Base-by-base conservation (phyloP, 2,113 vertebrate species). In the Malurus cyaneus region DNA sequence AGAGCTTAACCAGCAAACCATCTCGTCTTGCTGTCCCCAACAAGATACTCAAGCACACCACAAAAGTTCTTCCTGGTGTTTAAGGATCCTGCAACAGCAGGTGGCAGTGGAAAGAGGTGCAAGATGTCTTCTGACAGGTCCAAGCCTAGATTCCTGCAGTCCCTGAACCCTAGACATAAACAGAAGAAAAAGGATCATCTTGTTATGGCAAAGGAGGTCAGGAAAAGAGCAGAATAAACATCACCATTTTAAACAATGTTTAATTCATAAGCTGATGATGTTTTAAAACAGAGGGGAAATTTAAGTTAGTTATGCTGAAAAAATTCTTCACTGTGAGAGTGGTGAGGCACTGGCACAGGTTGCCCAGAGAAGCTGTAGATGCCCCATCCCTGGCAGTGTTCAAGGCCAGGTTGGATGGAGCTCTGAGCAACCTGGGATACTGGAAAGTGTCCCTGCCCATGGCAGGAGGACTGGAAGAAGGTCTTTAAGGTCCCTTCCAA, bases 311-410 rank as follows among this genome's bases (percentile, higher is more conserved):
- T 36, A 34, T 0, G 0, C 8, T 32, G 71, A 42, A 70, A 41
- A 56, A 70, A 50, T 24, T 19, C 10, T 28, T 42, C 10, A 18
- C 12, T 1, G 0, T 56, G 49, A 6, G 2, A 3, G 21, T 34
- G 21, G 5, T 77, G 34, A 70, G 24, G 26, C 15, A 17, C 18
- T 32, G 34, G 21, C 31, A 36, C 21, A 49, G 41, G 34, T 7
- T 82, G 25, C 47, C 47, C 41, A 31, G 47, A 42, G 70, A 67
- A 54, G 25, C 7, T 31, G n/a, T 36, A 18, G 31, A 56, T 49
- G 10, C 4, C 18, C 25, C 1, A 0, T 36, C 21, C 26, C 26
- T 62, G 42, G 5, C 34, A 69, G 20, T 0, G 2, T 42, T 69
- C 41, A 42, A 36, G 18, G 21, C 25, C 31, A 24, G 62, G 26